Percentiles rank a stretch among this genome's conserved stretches.
Conservation (phyloP, 2,113 vertebrate genomes). For the Elachura formosa region DNA sequence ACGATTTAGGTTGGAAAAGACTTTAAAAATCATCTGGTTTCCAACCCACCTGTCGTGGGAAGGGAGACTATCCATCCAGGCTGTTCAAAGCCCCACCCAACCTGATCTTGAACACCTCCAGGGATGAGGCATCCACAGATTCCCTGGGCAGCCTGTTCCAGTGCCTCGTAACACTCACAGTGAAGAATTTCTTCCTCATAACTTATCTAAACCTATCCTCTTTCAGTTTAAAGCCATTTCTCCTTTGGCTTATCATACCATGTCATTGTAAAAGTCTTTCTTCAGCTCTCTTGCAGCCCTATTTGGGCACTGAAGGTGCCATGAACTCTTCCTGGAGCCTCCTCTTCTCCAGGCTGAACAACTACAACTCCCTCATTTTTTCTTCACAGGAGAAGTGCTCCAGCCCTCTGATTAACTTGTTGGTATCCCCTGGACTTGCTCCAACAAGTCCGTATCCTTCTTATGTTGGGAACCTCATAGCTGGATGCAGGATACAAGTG, state of each 20-base stretch:
- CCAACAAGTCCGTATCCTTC: not conserved
- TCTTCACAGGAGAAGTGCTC: not conserved
- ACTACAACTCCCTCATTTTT: not conserved
- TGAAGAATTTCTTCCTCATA: not conserved
- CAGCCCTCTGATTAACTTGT: not conserved
- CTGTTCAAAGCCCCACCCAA: not conserved
- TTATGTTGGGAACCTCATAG: not conserved
- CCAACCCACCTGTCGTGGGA: not conserved
- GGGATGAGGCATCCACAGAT: not conserved
- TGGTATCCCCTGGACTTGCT: not conserved
- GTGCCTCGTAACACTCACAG: accelerated
- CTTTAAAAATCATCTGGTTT: not conserved
- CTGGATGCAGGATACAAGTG: accelerated
- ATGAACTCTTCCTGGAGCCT: not conserved
- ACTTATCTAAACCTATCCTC: not conserved
- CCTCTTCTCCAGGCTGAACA: not conserved
- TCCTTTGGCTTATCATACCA: not conserved
- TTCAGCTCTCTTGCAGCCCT: not conserved
- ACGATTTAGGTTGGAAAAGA: not conserved
- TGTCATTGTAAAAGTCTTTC: not conserved
- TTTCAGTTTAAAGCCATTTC: not conserved
- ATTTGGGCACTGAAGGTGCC: not conserved
- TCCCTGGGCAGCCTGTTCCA: not conserved
- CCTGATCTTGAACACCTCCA: not conserved
- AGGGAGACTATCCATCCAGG: not conserved